phyloP scores from a whole-genome alignment of 2,797 vertebrate genomes.

The Siniperca obscura region DNA sequence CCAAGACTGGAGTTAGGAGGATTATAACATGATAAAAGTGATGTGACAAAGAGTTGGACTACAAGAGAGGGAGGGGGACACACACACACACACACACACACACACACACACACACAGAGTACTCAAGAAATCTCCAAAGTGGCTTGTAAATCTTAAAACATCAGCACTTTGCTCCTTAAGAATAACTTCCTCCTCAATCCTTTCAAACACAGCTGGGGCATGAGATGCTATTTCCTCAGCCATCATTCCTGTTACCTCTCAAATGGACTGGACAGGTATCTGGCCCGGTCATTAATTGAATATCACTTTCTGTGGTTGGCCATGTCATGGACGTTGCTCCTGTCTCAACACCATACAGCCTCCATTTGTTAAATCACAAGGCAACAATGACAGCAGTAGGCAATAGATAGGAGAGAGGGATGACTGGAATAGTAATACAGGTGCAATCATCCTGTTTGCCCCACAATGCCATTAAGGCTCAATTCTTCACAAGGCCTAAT shows the following conservation, averaged over 20 bases:
- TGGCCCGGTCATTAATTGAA: slow-evolving; percentile 60
- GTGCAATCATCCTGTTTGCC: slow-evolving; percentile 52
- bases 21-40: neutral
- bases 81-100: too few relatives aligned
- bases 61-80: neutral
- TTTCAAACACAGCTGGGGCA: neutral
- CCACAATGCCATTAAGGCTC: slow-evolving; percentile 44
- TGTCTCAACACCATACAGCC: slow-evolving; percentile 46
- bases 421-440: slow-evolving; percentile 56
- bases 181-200: neutral
- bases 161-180: slow-evolving; percentile 14
- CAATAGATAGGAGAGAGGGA: neutral
- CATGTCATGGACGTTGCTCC: slow-evolving; percentile 51
- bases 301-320: slow-evolving; percentile 62
- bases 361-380: slow-evolving; percentile 71
- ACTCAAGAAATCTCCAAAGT: slow-evolving; percentile 8
- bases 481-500: slow-evolving; percentile 50
- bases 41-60: neutral
- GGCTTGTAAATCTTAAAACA: slow-evolving; percentile 15
- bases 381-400: slow-evolving; percentile 48
- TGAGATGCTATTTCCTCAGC: slow-evolving; percentile 6
- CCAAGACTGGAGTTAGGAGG: neutral
- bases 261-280: slow-evolving; percentile 46
- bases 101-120: neutral
- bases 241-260: slow-evolving; percentile 12